Evolutionary conservation across 2,113 vertebrate species (phyloP), one percentile per base, ranked within the genome.

Genomic region (Rhagologus leucostigma): DNA sequence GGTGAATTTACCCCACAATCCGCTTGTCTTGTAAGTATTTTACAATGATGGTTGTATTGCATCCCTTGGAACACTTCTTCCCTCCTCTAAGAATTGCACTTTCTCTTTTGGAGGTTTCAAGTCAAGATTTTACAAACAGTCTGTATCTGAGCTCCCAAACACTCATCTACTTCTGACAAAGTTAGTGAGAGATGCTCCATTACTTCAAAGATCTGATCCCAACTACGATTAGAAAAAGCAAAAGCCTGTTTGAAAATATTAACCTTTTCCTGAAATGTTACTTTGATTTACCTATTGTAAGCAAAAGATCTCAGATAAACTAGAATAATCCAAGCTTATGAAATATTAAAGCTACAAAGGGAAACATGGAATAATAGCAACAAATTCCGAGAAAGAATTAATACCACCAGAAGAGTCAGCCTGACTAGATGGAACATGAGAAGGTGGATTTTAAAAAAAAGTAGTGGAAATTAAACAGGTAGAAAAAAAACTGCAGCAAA

Each of bases 201-300:
- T 68, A 52, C 26, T 64, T 69, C 46, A 41, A 74, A 69, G 27
- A n/a, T 39, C 22, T 81, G 16, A 55, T 53, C 13, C 33, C 53
- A 83, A 70, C 15, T 6, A 47, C 44, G 11, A 39, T 35, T 30
- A 74, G 16, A 65, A 87, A 77, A 90, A 55, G 10, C 10, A 84
- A 87, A 91, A 74, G 7, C 18, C 22, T 76, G 13, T 42, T 89
- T 92, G 46, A 63, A 90, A 89, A 87, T 56, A 33, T n/a, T 87
- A 78, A 76, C 74, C 37, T 91, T 90, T 82, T 53, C 50, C 32
- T 52, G 57, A 94, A 93, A 76, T 79, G 42, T 79, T 94, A 82
- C 92, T 92, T 92, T 86, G 92, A 81, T 96, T 94, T 91, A 52
- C 69, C 49, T 83, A 77, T 39, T 96, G 42, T 64, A 82, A 89